phyloP scores from a whole-genome alignment of 2,797 vertebrate species.

The Cossypha dichroa region DNA sequence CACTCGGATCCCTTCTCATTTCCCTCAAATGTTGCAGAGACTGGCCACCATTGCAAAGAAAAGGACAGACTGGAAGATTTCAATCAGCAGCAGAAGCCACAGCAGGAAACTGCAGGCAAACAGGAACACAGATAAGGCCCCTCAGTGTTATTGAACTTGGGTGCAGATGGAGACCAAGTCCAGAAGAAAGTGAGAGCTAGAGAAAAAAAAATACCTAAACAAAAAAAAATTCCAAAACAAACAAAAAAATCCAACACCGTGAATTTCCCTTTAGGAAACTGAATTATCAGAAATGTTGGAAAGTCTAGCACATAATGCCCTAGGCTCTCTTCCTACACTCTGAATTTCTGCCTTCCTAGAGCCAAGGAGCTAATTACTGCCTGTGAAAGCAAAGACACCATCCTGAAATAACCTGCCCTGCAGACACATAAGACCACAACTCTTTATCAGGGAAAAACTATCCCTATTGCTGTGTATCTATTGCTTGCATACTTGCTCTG shows the following conservation, averaged over 20 bases:
- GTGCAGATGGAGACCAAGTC: not conserved
- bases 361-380: not conserved
- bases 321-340: not conserved
- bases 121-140: not conserved
- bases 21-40: not conserved
- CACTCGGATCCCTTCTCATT: not conserved
- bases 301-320: not conserved
- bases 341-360: not conserved
- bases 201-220: too few species aligned
- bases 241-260: fast-evolving
- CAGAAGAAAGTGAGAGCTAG: not conserved
- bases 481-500: not conserved
- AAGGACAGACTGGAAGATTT: not conserved
- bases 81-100: not conserved
- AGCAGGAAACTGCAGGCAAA: not conserved
- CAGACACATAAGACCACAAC: not conserved
- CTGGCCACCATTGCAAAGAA: not conserved
- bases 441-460: not conserved
- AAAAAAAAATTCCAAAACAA: not conserved
- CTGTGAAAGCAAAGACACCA: not conserved
- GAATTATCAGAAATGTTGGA: not conserved
- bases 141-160: not conserved
- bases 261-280: not conserved
- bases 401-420: not conserved
- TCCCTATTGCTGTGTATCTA: not conserved